phyloP scores from a whole-genome alignment of 2,797 vertebrate species.

The Arnoldichthys spilopterus region DNA sequence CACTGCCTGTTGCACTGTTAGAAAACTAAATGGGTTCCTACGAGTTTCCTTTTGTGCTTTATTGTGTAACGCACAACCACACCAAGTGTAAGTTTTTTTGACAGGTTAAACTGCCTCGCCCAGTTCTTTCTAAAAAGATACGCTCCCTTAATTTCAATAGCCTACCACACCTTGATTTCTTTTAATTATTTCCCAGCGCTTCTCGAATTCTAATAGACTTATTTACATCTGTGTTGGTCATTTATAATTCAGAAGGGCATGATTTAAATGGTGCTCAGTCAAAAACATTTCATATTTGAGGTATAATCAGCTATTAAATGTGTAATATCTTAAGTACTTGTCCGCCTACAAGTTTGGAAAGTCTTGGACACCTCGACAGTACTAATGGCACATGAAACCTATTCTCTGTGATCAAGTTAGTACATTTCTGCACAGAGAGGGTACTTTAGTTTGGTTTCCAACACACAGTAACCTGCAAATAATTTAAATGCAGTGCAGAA shows the following conservation, averaged over 20 bases:
- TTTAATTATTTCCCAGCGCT: constrained; percentile 34
- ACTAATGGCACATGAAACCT: background rate
- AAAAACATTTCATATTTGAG: too few relatives aligned
- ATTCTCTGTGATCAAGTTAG: background rate
- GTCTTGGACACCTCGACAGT: background rate
- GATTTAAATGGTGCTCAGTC: too few relatives aligned
- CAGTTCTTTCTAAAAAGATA: background rate
- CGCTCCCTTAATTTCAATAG: constrained; percentile 22
- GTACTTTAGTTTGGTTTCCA: background rate
- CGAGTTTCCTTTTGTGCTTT: background rate
- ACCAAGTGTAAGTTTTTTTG: background rate
- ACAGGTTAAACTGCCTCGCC: constrained; percentile 19
- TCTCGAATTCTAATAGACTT: too few relatives aligned
- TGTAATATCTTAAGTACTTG: too few relatives aligned
- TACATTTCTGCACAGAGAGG: background rate
- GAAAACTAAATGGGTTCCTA: background rate
- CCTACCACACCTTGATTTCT: constrained; percentile 42
- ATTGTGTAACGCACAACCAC: background rate
- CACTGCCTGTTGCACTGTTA: too few relatives aligned
- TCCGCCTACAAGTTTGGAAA: background rate
- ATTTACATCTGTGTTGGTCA: background rate
- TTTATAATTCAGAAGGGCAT: background rate
- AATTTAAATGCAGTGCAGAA: background rate
- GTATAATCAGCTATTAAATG: background rate
- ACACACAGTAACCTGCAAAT: background rate